phyloP scores from a whole-genome alignment of 2,888 invertebrate genomes.

The Eucera pruinosa region DNA sequence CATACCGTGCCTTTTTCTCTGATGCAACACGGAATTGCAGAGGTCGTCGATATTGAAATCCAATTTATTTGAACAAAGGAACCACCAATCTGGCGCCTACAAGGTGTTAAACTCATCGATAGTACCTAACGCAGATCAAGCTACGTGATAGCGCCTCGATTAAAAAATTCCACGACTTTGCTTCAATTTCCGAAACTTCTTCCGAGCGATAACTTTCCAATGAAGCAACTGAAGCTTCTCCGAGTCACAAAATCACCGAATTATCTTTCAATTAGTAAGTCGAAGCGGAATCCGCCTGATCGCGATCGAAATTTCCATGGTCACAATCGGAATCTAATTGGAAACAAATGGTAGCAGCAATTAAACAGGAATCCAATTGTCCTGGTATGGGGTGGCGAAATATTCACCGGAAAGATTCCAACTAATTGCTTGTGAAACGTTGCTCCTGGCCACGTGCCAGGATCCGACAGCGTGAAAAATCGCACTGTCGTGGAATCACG shows the following conservation, averaged over 20 bases:
- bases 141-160: no score
- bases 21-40: background rate
- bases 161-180: no score
- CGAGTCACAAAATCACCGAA: slow-evolving; percentile 1
- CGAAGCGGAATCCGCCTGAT: background rate
- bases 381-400: background rate
- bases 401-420: slow-evolving; percentile 8
- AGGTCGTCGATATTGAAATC: slow-evolving; percentile 40
- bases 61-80: slow-evolving; percentile 55
- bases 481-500: slow-evolving; percentile 8
- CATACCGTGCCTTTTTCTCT: slow-evolving; percentile 6
- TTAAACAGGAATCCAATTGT: slow-evolving; percentile 7
- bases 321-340: slow-evolving; percentile 35
- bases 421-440: slow-evolving; percentile 33
- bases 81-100: slow-evolving; percentile 14
- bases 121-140: background rate
- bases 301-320: no score
- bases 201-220: background rate
- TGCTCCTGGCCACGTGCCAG: slow-evolving; percentile 39
- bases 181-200: no score
- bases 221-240: background rate
- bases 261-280: slow-evolving; percentile 6
- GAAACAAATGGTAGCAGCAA: slow-evolving; percentile 2
- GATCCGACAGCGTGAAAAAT: slow-evolving; percentile 28
- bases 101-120: slow-evolving; percentile 6